Evolutionary conservation across 2,113 vertebrate species (phyloP).

Genomic region (Diphyllodes magnificus): DNA sequence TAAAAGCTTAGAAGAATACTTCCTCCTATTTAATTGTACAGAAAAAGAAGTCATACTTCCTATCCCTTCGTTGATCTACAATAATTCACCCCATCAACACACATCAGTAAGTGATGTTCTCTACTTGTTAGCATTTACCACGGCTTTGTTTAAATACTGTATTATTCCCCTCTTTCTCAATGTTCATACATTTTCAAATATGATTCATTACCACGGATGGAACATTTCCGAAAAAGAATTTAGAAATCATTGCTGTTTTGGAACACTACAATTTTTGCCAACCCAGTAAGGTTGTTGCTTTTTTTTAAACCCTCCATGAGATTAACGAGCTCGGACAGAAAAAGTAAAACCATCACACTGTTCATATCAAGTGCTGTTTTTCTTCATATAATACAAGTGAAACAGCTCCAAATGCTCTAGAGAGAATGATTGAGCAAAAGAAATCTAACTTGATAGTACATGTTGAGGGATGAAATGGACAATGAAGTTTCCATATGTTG

Average conservation of each 20-base stretch:
- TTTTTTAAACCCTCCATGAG: neutral
- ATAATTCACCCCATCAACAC: neutral
- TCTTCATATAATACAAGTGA: constrained; percentile 42
- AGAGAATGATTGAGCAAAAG: constrained; percentile 75
- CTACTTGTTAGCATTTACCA: neutral
- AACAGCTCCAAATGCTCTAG: constrained; percentile 60
- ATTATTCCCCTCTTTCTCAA: neutral
- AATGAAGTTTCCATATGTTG: constrained; percentile 92
- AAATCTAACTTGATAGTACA: constrained; percentile 80
- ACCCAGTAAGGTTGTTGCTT: neutral
- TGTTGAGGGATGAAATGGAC: constrained; percentile 87
- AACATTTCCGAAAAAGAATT: neutral
- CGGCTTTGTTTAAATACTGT: neutral
- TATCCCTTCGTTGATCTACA: neutral
- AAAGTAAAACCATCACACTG: constrained; percentile 50
- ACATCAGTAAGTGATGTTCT: neutral
- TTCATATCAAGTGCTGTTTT: constrained; percentile 26
- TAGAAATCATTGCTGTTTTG: neutral
- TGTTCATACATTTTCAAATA: neutral
- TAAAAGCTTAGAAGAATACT: neutral
- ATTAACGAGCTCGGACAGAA: constrained; percentile 49
- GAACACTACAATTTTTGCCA: neutral
- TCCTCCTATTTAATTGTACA: neutral
- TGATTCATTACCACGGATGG: neutral
- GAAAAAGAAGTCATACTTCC: neutral